Base-by-base conservation (phyloP, 1,140 invertebrate species). In the Helicorthomorpha holstii region DNA sequence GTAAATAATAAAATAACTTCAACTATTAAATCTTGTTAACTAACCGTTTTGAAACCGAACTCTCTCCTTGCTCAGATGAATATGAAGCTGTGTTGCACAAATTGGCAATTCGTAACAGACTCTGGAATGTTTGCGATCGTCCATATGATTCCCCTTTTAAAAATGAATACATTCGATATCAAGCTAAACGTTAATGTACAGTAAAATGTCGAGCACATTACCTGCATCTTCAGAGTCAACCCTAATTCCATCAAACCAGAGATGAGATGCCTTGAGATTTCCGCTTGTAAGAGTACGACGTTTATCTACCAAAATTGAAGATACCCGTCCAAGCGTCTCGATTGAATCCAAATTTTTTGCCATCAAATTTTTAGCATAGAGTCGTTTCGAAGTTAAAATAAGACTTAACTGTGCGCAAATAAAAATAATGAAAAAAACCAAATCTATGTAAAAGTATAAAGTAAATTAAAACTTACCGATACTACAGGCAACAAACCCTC, bases 51-150 rank as follows among this genome's bases (percentile, higher is more conserved):
- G 49, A 3, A 12, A 29, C 23, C 47, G 56, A 53, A 3, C 46
- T 2, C 16, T 54, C 27, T 34, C 66, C 68, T 58, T 75, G 68
- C 14, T 61, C 67, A 24, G 56, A 53, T 54, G 71, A 71, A 58
- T 75, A 76, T 51, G 73, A 67, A 26, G 74, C 72, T 52, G 72
- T 56, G 60, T 73, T 76, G 59, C 73, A 75, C 53, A 76, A 61
- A 59, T 67, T 64, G 42, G 68, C 64, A 55, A 72, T 57, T 16
- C 70, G 61, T 12, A 69, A 52, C 24, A 76, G 60, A 7, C 63
- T 60, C 27, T 45, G 34, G 19, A 51, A 96, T 57, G 89, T 88
- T 41, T 82, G 79, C 69, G 86, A 91, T 23, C 83, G 87, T 61
- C 87, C 81, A 67, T 93, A 88, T 46, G 88, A 81, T 61, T 73